Base-by-base conservation (phyloP, 1,140 invertebrate genomes). In the Drosophila kepulauana region DNA sequence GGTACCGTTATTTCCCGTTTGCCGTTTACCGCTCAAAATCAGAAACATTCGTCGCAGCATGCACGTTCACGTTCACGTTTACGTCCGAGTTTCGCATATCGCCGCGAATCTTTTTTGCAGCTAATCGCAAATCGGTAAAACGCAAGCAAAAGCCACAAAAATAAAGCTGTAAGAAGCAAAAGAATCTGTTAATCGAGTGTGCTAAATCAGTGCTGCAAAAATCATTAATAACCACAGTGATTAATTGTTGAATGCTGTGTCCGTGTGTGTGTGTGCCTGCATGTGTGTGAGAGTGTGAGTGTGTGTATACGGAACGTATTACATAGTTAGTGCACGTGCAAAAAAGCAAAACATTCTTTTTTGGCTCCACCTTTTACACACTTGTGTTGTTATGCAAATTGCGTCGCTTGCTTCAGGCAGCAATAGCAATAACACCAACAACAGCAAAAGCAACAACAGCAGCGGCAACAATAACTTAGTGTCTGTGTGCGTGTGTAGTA, bases 311-410 rank as follows among this genome's bases (percentile, higher is more conserved):
- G 48, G 5, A 63, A 15, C 13, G 46, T 30, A 51, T 16, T 30
- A 51, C 28, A 25, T 46, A 48, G 68, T 41, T 51, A 67, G 64
- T 75, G 67, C 73, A 75, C 58, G 59, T 75, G 61, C 49, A 43
- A 54, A 30, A 33, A 63, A 67, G 56, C 49, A 13, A 75, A 71
- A 75, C 73, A 71, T 65, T 70, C 58, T 58, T 38, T 6, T 58
- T 48, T 3, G 35, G 25, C 20, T 43, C 38, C 13, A 25, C 30
- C 52, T n/a, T 45, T 58, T 61, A 63, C 51, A 57, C 66, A 51
- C 70, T 65, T 72, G 54, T 85, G 79, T 82, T 86, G 75, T 86
- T 86, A 86, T 86, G 82, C 82, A 86, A 86, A 86, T 86, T 73
- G 71, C 67, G 79, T 81, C 78, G 66, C 57, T 68, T 13, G 71